Base-by-base conservation (phyloP, 2,113 vertebrate genomes). In the Cinclus cinclus region DNA sequence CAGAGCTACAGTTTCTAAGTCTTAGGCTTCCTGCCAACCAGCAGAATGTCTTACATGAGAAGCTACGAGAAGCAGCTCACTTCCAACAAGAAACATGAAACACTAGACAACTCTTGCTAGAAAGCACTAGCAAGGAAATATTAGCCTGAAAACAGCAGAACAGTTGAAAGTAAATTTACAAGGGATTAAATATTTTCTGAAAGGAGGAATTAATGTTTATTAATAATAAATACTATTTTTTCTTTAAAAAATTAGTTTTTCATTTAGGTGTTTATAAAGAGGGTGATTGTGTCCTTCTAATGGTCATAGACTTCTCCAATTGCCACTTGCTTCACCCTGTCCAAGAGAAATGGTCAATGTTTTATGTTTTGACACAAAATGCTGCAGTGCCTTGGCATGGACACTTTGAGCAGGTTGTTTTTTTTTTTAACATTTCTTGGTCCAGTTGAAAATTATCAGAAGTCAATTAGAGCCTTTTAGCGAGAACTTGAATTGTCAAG, bases 21-120 rank as follows among this genome's bases (percentile, higher is more conserved):
- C 46, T 90, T 64, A 71, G 76, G 42, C 84, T 89, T 88, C 56
- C 62, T 96, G 92, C 86, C 86, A 94, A 15, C 6, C 53, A 87
- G 52, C 39, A 87, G 47, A 90, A 71, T 67, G 13, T 70, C 46
- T 77, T 58, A 33, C 18, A 37, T 3, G 14, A 90, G 75, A 42
- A 77, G 47, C 37, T 83, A 59, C 39, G 83, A 77, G 50, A 65
- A 76, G 23, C 14, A 70, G 12, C 11, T 86, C 28, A 33, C 25
- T 87, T 91, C 12, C 58, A 87, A 22, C 41, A 81, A 87, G 59
- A 65, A 70, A 35, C 59, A 37, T 4, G 37, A 67, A 94, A 58
- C 50, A 74, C n/a, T 33, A 65, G 63, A 74, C 49, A 87, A 70
- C 31, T 49, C 24, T 87, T 93, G 10, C 24, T 84, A 27, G 50